Base-by-base conservation (phyloP, 2,888 invertebrate species). In the Heliconius sara region DNA sequence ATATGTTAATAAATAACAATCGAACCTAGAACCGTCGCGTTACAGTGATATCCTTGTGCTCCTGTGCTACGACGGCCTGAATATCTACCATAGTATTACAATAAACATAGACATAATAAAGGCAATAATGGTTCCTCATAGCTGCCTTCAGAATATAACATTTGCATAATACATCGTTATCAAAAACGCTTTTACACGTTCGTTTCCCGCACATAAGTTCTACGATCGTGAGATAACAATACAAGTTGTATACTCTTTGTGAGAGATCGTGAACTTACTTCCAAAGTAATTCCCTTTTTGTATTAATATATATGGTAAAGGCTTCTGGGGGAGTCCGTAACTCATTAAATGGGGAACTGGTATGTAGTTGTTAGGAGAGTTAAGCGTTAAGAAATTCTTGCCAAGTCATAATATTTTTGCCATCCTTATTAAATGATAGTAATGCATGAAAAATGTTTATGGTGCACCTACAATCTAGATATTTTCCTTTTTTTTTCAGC, bases 291-390 rank as follows among this genome's bases (percentile, higher is more conserved):
- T 81, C 83, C 81, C 81, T 81, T 68, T 78, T 76, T 65, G 71
- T 73, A 79, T 77, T 68, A 79, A 79, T 74, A 78, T 79, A 75
- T 79, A 71, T 66, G 75, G 68, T 74, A 81, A 81, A 81, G 74
- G 79, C 57, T 75, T 79, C 70, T 43, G 73, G 77, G 76, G 75
- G 77, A 81, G 78, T 81, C 79, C 77, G 80, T 80, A 81, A 79
- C 80, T 83, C 80, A 80, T 83, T 83, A 83, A 81, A 80, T 71
- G 75, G 57, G 78, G 73, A 81, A 78, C 82, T 82, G 79, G 80
- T 78, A 79, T 82, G 80, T 76, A 77, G 63, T 30, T 60, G 43
- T 71, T 71, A 71, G 22, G 12, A 72, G 30, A 22, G 68, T 25
- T 68, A 12, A 25, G 25, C 43, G 6, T 70, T 70, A 70, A 43